Base-by-base conservation (phyloP, 2,797 vertebrate genomes). In the Psittacula derbiana region DNA sequence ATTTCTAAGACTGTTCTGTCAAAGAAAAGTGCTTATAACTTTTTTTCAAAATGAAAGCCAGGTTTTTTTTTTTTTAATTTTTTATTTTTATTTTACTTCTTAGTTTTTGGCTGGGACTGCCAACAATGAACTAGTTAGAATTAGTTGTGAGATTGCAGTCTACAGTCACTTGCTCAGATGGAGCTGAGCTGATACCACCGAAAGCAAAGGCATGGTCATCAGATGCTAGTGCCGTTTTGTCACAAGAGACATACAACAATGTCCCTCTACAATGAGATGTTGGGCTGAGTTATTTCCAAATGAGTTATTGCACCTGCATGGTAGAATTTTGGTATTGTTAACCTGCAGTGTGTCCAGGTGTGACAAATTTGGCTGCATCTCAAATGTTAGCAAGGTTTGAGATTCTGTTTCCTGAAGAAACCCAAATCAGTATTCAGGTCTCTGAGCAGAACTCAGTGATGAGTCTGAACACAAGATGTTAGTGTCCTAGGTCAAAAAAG, bases 331-430 rank as follows among this genome's bases (percentile, higher is more conserved):
- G 16, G 2, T 28, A 4, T 10, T 13, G 4, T 40, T 43, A 65
- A 11, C 6, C 16, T 31, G 53, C 40, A 30, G 15, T 12, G 31
- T 58, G 12, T 16, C 28, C 30, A 46, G 8, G 28, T 49, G 12
- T 27, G 33, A 50, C 1, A 2, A 4, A 8, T 43, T 13, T 38
- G 14, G 4, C 14, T 80, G 16, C 18, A 9, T 30, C 4, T 0
- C 28, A 19, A 33, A 33, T 12, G 4, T 41, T 49, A n/a, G 8
- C 8, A 36, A 40, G 16, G 20, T 25, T 74, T 72, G 47, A 62
- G 24, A 40, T 62, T 69, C 43, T 84, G 30, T 10, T 20, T 88
- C 44, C 47, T 55, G n/a, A 88, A 86, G 17, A 16, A 11, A 57
- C 5, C 3, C 4, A 64, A n/a, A 47, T 30, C 31, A 33, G 10